phyloP scores from a whole-genome alignment of 1,140 invertebrate genomes.

The Eciton burchellii region DNA sequence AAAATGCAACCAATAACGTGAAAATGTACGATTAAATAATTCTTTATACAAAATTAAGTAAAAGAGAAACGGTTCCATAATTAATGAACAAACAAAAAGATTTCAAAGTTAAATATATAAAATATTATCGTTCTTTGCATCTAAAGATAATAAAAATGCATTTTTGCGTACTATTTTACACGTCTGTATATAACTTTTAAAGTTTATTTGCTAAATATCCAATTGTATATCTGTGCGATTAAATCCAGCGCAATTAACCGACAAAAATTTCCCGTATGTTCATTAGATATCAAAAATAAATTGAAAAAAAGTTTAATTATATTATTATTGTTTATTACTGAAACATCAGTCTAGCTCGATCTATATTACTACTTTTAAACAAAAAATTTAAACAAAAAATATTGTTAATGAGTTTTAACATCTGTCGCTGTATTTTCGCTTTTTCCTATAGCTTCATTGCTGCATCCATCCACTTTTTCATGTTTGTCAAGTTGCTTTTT shows the following conservation, averaged over 20 bases:
- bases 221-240: not conserved
- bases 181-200: not conserved
- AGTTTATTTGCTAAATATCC: not conserved
- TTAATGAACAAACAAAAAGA: not conserved
- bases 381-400: not conserved
- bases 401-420: not conserved
- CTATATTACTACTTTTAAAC: not conserved
- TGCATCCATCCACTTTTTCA: slow-evolving; percentile 19
- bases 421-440: not conserved
- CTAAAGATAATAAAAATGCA: not conserved
- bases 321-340: not conserved
- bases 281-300: not conserved
- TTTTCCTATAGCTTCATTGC: not conserved
- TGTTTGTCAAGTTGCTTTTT: slow-evolving; percentile 60
- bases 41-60: not conserved
- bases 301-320: not conserved
- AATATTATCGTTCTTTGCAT: not conserved
- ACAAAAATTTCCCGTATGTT: not conserved
- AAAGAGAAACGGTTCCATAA: not conserved
- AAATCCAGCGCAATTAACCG: not conserved
- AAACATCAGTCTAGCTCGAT: not conserved
- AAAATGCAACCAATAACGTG: not conserved
- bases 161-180: not conserved
- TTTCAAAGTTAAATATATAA: slow-evolving; percentile 9
- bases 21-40: not conserved